phyloP scores from a whole-genome alignment of 2,888 invertebrate genomes.

The Brenthis daphne region DNA sequence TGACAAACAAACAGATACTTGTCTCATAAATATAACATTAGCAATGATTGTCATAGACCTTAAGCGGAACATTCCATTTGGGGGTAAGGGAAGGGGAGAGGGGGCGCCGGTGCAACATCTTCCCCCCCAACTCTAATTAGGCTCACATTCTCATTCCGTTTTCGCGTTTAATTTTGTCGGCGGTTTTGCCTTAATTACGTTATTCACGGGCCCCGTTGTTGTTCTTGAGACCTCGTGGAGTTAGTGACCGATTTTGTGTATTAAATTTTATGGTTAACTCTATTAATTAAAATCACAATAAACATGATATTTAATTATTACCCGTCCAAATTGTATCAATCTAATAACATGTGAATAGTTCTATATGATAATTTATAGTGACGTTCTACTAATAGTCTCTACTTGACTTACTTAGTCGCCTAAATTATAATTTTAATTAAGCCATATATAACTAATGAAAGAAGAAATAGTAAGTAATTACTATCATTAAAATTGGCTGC shows the following conservation, averaged over 20 bases:
- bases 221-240: constrained; percentile 54
- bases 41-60: constrained; percentile 35
- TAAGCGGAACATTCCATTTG: constrained; percentile 32
- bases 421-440: too few species aligned
- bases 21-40: constrained; percentile 26
- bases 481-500: too few species aligned
- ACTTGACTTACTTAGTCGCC: too few species aligned
- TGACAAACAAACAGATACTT: constrained; percentile 1
- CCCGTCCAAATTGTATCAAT: too few species aligned
- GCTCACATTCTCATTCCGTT: constrained; percentile 83
- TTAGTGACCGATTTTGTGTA: constrained; percentile 55
- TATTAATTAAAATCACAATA: too few species aligned
- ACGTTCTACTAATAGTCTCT: too few species aligned
- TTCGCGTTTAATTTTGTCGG: constrained; percentile 83
- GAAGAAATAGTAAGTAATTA: too few species aligned
- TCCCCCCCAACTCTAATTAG: constrained; percentile 78
- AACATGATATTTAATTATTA: too few species aligned
- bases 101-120: constrained; percentile 52
- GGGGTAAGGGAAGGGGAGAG: constrained; percentile 27
- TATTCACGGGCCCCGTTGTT: constrained; percentile 68
- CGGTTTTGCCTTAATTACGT: constrained; percentile 83
- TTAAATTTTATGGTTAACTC: constrained; percentile 7
- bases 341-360: too few species aligned
- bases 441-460: too few species aligned
- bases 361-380: too few species aligned